Evolutionary conservation across 2,888 invertebrate species (phyloP), one percentile per base, ranked within the genome.

Genomic region (Caenorhabditis sp.): DNA sequence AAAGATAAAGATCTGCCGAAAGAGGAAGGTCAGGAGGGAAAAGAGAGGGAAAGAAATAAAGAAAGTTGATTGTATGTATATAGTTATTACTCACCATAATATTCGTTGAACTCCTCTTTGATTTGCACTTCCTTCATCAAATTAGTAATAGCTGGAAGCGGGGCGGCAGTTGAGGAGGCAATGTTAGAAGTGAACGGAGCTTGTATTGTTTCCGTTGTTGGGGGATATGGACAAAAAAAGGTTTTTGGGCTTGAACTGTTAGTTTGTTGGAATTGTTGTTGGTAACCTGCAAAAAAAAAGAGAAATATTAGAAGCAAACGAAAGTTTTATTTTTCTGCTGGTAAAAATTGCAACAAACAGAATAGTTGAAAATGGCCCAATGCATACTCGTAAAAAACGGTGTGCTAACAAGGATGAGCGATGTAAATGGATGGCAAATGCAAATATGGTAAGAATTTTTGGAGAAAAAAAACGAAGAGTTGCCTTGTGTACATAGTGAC

Each of bases 111-210:
- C 62, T 75, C 68, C 1, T 62, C 67, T 56, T 65, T 65, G 25
- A 70, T 27, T 64, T 70, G 66, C 53, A 65, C 63, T 57, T 74
- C 74, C 74, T 74, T 74, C 74, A 74, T 74, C 53, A 74, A 70
- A 54, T 69, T 63, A 8, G 66, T 38, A 56, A 74, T 70, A 20
- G 60, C 69, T 49, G 74, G 74, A 26, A 73, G 38, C 21, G 27
- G 62, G 12, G 52, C 52, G n/a, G 50, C 23, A 23, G 57, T n/a
- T 31, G 31, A 7, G 10, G 43, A 43, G 17, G 43, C 43, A 17
- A 43, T 17, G 20, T n/a, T 49, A 49, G 20, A 4, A 23, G 20
- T 52, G 21, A 20, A 7, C 52, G 52, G 52, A 20, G 52, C 5
- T 52, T 52, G 7, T 43, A 43, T 43, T 43, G 43, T 43, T 17